These are phyloP conservation scores for Gallinago solitaria DNA, from an alignment of 2,797 vertebrate genomes.

Conservation along the genomic window DNA sequence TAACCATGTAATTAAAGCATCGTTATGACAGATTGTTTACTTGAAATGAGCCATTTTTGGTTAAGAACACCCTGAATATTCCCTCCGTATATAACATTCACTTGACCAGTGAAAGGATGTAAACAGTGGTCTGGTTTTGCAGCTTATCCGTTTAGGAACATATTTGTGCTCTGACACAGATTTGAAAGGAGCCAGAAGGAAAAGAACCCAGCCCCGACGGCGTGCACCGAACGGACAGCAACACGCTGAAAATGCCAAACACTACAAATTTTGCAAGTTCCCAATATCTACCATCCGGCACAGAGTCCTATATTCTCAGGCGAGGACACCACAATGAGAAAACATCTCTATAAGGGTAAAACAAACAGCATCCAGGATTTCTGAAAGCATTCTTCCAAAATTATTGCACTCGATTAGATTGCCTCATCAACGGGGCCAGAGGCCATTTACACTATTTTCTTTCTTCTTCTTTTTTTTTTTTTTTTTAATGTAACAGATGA, in stretches of 20 bases:
- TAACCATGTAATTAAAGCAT: not conserved
- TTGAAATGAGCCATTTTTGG: not conserved
- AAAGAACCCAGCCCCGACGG: not conserved
- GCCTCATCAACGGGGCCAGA: slow-evolving; percentile 54
- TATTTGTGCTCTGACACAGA: not conserved
- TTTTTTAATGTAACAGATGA: slow-evolving; percentile 43
- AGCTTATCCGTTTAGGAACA: not conserved
- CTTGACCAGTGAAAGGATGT: not conserved
- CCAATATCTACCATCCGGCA: not conserved
- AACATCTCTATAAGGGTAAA: slow-evolving; percentile 56
- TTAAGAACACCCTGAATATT: not conserved
- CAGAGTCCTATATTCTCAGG: not conserved
- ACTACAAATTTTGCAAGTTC: not conserved
- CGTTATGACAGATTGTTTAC: not conserved
- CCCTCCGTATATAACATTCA: not conserved
- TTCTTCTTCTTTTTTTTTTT: not conserved
- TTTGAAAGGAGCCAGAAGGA: not conserved
- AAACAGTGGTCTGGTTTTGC: not conserved
- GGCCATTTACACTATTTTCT: slow-evolving; percentile 51
- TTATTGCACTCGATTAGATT: slow-evolving; percentile 53
- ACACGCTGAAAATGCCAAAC: not conserved
- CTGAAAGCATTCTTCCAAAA: slow-evolving; percentile 50
- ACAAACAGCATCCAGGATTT: slow-evolving; percentile 54
- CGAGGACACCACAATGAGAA: slow-evolving; percentile 20
- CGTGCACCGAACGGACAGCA: not conserved